A percentile compares a stretch with the other conserved stretches of the same genome.
Evolutionary conservation across 1,140 invertebrate genomes (phyloP).

Genomic region (Thrips palmi): DNA sequence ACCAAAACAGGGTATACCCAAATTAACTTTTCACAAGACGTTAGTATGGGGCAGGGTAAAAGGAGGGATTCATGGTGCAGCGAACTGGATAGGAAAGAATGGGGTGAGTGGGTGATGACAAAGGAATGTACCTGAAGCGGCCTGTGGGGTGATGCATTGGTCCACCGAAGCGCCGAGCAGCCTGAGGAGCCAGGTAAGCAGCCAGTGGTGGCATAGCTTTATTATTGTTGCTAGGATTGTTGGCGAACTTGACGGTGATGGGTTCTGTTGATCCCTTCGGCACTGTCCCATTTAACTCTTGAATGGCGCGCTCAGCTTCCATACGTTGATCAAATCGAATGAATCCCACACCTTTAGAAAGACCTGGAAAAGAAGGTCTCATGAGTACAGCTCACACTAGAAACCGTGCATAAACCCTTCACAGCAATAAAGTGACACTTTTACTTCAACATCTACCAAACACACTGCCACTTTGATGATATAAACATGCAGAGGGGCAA

Average conservation of each 20-base stretch:
- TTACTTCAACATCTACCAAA: too few relatives aligned
- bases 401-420: conserved; percentile 13
- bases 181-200: conserved; percentile 74
- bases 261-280: conserved; percentile 90
- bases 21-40: too few relatives aligned
- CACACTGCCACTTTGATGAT: too few relatives aligned
- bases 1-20: too few relatives aligned
- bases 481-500: conserved; percentile 15
- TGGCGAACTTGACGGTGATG: conserved; percentile 98
- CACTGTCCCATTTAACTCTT: conserved; percentile 93
- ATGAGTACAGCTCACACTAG: conserved; percentile 14
- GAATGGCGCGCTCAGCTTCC: conserved; percentile 94
- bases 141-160: conserved; percentile 84
- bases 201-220: conserved; percentile 80
- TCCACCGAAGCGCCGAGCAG: conserved; percentile 66
- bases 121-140: conserved; percentile 71
- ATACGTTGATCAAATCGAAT: conserved; percentile 95
- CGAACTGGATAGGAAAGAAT: conserved; percentile 32
- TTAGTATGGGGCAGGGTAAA: conserved; percentile 13
- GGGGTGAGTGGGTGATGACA: conserved; percentile 44
- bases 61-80: conserved; percentile 23
- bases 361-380: conserved; percentile 43
- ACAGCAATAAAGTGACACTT: conserved; percentile 10
- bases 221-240: conserved; percentile 87
- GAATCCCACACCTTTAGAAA: conserved; percentile 98